These are phyloP conservation scores for Opisthocomus hoazin DNA, from an alignment of 2,113 vertebrate species.

Conservation along the genomic window DNA sequence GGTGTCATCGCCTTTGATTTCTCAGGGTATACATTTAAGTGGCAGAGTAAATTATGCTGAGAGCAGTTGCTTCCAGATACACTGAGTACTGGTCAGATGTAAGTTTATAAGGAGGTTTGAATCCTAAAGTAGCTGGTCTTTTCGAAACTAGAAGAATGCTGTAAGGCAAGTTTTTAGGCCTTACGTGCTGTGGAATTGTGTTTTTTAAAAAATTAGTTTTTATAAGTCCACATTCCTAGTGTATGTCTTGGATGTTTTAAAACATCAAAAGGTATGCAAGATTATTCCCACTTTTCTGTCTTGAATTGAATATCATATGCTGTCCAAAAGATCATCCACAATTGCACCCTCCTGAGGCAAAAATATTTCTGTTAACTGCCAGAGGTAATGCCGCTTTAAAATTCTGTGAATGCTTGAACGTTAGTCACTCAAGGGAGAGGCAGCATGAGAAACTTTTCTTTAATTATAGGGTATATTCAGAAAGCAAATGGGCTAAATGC, in stretches of 20 bases:
- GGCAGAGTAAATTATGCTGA: not conserved
- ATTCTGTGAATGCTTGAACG: conserved; percentile 33
- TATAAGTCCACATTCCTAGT: not conserved
- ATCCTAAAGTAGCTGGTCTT: not conserved
- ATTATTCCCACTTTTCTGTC: not conserved
- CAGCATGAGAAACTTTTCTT: conserved; percentile 54
- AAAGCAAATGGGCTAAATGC: conserved; percentile 16
- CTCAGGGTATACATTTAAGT: not conserved
- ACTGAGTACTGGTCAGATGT: not conserved
- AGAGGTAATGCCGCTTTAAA: conserved; percentile 42
- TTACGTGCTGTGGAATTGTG: not conserved
- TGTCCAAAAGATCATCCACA: not conserved
- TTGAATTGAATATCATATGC: not conserved
- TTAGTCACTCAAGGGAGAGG: conserved; percentile 62
- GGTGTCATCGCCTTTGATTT: not conserved
- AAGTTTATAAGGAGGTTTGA: not conserved
- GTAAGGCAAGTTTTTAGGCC: not conserved
- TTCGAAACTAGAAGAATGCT: not conserved
- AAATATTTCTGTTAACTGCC: conserved; percentile 29
- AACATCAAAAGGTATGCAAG: not conserved
- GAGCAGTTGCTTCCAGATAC: not conserved
- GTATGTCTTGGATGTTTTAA: not conserved
- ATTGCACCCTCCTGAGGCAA: not conserved
- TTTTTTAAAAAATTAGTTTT: not conserved
- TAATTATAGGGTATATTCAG: conserved; percentile 68